phyloP scores from a whole-genome alignment of 2,797 vertebrate species.

The Pantherophis alleghaniensis region DNA sequence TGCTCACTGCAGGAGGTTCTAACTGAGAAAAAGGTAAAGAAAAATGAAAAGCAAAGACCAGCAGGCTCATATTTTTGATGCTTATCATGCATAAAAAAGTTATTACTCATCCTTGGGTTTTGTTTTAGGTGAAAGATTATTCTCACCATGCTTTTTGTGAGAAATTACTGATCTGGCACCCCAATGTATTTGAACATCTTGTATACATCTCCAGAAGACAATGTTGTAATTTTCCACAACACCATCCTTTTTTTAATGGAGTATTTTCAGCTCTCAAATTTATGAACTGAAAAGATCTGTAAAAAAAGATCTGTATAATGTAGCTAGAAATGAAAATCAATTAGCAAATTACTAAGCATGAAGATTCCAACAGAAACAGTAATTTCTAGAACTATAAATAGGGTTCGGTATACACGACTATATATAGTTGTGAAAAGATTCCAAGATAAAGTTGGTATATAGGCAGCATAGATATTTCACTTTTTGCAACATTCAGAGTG shows the following conservation, averaged over 20 bases:
- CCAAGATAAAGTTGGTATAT: not conserved
- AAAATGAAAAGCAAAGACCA: conserved; percentile 80
- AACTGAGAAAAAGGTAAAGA: conserved; percentile 77
- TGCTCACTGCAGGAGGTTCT: conserved; percentile 79
- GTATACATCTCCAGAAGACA: conserved; percentile 61
- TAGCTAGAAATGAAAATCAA: conserved; percentile 50
- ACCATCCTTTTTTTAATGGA: conserved; percentile 54
- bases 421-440: not conserved
- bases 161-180: conserved; percentile 75
- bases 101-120: conserved; percentile 80
- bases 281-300: conserved; percentile 28
- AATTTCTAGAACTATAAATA: not conserved
- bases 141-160: conserved; percentile 77
- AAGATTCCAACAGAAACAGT: conserved; percentile 14
- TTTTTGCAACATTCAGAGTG: not conserved
- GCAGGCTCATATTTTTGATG: conserved; percentile 80
- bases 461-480: not conserved
- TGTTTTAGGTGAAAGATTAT: conserved; percentile 78
- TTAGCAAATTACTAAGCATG: conserved; percentile 33
- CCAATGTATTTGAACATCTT: conserved; percentile 70
- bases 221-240: conserved; percentile 63
- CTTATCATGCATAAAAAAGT: conserved; percentile 86
- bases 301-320: conserved; percentile 29
- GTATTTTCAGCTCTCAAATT: conserved; percentile 54
- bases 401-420: not conserved